Evolutionary conservation across 2,888 invertebrate genomes (phyloP).

Genomic region (Drosophila nr. perissopoda): DNA sequence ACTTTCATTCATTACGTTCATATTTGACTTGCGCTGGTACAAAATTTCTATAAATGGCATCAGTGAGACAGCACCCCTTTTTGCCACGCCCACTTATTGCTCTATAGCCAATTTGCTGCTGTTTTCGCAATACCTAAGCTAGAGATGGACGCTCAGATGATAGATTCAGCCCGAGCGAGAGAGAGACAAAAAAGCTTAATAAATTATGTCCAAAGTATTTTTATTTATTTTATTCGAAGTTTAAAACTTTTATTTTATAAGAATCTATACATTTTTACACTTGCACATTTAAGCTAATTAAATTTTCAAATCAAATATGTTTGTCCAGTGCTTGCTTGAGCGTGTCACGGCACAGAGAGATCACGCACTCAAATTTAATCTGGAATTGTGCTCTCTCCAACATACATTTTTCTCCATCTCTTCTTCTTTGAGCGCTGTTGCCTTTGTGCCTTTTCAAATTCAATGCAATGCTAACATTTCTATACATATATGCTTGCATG

Average conservation of each 20-base stretch:
- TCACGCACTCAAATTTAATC: conserved; percentile 13
- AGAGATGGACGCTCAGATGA: neutral
- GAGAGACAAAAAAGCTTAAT: neutral
- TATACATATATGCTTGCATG: conserved; percentile 4
- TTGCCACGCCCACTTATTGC: conserved; percentile 15
- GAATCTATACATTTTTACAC: neutral
- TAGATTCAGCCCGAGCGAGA: neutral
- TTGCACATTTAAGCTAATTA: neutral
- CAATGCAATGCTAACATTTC: conserved; percentile 60
- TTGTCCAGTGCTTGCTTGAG: neutral
- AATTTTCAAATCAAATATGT: neutral
- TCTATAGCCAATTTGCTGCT: conserved; percentile 65
- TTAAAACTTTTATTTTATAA: neutral
- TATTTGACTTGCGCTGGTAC: conserved; percentile 52
- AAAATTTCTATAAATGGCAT: conserved; percentile 70
- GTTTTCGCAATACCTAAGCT: conserved; percentile 63
- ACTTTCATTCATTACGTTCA: conserved; percentile 33
- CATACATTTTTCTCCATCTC: neutral
- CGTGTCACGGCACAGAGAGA: neutral
- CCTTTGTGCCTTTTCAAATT: conserved; percentile 69
- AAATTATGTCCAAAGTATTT: neutral
- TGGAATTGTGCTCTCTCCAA: conserved; percentile 21
- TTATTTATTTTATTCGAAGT: no score
- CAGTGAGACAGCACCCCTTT: neutral
- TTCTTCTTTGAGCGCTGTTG: conserved; percentile 25